Base-by-base conservation (phyloP, 2,888 invertebrate genomes). In the Mesoligia furuncula region DNA sequence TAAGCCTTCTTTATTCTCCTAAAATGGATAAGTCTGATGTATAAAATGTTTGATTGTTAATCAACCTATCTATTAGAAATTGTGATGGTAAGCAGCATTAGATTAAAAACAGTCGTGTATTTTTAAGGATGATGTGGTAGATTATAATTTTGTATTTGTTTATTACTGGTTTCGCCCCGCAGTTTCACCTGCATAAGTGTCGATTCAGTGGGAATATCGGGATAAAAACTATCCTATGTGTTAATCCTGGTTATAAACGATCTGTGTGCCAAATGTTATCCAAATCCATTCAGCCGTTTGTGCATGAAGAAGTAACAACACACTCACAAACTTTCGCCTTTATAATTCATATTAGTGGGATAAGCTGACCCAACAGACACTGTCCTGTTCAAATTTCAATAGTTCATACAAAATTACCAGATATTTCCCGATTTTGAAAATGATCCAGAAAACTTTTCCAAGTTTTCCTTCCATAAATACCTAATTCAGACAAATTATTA, bases 1-100 rank as follows among this genome's bases (percentile, higher is more conserved):
- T 69, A 81, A 70, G 66, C 42, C 1, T 65, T 71, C 72, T 74
- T 76, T 76, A 67, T 72, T 72, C 54, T 45, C 62, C n/a, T 51
- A 31, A 62, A 54, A n/a, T 36, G 36, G 20, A 42, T 39, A 39
- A 51, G 36, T 61, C 3, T n/a, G 15, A 54, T 27, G 2, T 9
- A 57, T 15, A 45, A 15, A 64, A 51, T 48, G 17, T 15, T n/a
- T 45, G 5, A 24, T 20, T 24, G 27, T 61, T 57, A 54, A 39
- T 61, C 3, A 0, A 13, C 31, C 3, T 54, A 36, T 61, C 20
- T 51, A 17, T 48, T 48, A 65, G 17, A 36, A 45, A 36, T 70
- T 72, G 4, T n/a, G 31, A 72, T n/a, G 17, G 1, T 71, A 13
- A 27, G 9, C 8, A 54, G 11, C 9, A 36, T 11, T 36, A 31